These are phyloP conservation scores for Kradibia gibbosae DNA, from an alignment of 1,140 invertebrate genomes.

Conservation along the genomic window DNA sequence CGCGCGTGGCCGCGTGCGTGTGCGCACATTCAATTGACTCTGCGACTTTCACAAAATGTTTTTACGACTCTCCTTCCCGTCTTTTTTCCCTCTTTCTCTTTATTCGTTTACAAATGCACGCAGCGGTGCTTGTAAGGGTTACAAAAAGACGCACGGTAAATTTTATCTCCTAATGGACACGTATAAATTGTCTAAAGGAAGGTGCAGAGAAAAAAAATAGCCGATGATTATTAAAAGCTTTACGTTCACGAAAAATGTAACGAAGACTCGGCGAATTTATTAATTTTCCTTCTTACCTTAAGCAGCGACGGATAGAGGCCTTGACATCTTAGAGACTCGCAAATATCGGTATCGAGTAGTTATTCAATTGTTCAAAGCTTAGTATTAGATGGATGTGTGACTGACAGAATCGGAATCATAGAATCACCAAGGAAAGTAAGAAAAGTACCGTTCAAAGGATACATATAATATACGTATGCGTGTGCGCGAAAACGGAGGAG, in stretches of 20 bases:
- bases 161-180: constrained; percentile 15
- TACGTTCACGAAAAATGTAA: background rate
- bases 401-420: no score
- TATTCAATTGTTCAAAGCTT: background rate
- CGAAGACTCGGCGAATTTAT: background rate
- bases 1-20: background rate
- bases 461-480: background rate
- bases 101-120: constrained; percentile 12
- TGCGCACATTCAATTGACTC: constrained; percentile 26
- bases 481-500: no score
- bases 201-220: background rate
- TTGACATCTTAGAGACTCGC: background rate
- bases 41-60: constrained; percentile 48
- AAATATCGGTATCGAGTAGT: background rate
- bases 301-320: background rate
- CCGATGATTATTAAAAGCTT: background rate
- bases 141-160: constrained; percentile 20
- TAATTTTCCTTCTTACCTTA: background rate
- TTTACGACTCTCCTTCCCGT: constrained; percentile 45
- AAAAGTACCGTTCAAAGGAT: background rate
- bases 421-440: background rate
- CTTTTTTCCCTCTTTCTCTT: constrained; percentile 33
- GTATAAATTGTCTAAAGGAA: constrained; percentile 10
- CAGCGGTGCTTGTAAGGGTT: background rate
- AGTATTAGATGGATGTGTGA: no score